phyloP scores from a whole-genome alignment of 2,888 invertebrate species.

The Elegia similella region DNA sequence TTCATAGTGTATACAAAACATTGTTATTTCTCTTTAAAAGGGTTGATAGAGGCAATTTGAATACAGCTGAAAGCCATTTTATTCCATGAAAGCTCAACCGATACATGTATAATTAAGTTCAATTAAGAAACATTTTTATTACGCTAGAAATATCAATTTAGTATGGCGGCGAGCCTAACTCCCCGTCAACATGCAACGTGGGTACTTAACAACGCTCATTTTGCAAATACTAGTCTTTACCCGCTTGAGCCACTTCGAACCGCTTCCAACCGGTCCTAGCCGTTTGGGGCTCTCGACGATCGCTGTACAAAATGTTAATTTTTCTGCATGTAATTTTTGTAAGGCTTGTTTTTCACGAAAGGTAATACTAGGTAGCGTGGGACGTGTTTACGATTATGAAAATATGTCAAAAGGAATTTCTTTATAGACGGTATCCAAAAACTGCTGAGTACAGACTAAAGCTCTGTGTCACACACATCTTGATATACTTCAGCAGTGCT shows the following conservation, averaged over 20 bases:
- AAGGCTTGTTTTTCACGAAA: not conserved
- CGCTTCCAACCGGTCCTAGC: slow-evolving; percentile 4
- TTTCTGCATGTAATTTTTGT: not conserved
- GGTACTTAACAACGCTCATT: slow-evolving; percentile 6
- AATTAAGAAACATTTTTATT: slow-evolving; percentile 10
- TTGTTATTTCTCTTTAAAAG: not conserved
- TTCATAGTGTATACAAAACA: too few species aligned
- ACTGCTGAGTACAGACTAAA: too few species aligned
- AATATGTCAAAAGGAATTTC: too few species aligned
- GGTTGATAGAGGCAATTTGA: not conserved
- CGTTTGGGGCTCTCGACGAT: slow-evolving; percentile 2
- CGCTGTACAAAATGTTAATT: slow-evolving; percentile 7
- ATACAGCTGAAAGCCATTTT: not conserved
- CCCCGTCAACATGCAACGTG: slow-evolving; percentile 1
- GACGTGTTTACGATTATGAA: not conserved
- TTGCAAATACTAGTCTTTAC: slow-evolving; percentile 13
- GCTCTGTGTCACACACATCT: too few species aligned
- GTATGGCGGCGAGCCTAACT: not conserved
- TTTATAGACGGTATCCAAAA: too few species aligned
- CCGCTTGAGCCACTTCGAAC: slow-evolving; percentile 6
- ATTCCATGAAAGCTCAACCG: slow-evolving; percentile 5
- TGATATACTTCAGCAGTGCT: too few species aligned
- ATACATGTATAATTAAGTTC: slow-evolving; percentile 9
- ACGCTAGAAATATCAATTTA: slow-evolving; percentile 9
- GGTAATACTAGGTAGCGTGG: not conserved